Base-by-base conservation (phyloP, 2,113 vertebrate genomes). In the Platanista minor region DNA sequence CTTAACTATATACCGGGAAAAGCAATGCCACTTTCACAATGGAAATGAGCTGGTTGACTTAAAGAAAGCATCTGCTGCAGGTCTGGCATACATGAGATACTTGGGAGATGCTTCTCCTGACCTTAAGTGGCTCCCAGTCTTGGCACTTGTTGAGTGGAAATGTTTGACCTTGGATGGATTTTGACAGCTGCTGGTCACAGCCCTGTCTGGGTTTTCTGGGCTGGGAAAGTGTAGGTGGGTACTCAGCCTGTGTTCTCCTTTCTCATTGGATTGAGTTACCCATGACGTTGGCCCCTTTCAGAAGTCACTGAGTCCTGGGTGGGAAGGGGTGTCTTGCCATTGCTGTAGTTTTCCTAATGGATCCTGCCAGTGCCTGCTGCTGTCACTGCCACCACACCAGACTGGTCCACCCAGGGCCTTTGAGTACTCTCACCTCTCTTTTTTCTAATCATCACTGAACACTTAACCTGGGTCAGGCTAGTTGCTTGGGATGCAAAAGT, bases 201-300 rank as follows among this genome's bases (percentile, higher is more conserved):
- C 39, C 29, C 46, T 83, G 90, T 41, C 75, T 95, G 62, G 86
- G n/a, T 74, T 84, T 25, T 90, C 62, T 67, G 52, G 64, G 49
- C 66, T 85, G 86, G 78, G 83, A 66, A 95, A 41, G 46, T 21
- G 1, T 4, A 29, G 66, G 23, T 74, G 67, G 64, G 21, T 74
- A 27, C 72, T 49, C 23, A 21, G 29, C 54, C 31, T 62, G 25
- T 57, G 12, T 91, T 93, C 85, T 69, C 80, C 91, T 92, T 96
- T 92, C 90, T 92, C 69, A 25, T 36, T 90, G 88, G 85, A 90
- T 93, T 94, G 69, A 81, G 64, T 84, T 72, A 20, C 66, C 43
- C n/a, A 13, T n/a, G 52, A 59, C 36, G 4, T 41, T 86, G 64
- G 88, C 75, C 82, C 82, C 54, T 54, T 91, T 13, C 4, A 59